phyloP scores from a whole-genome alignment of 2,888 invertebrate genomes.

The Antheraea yamamai region DNA sequence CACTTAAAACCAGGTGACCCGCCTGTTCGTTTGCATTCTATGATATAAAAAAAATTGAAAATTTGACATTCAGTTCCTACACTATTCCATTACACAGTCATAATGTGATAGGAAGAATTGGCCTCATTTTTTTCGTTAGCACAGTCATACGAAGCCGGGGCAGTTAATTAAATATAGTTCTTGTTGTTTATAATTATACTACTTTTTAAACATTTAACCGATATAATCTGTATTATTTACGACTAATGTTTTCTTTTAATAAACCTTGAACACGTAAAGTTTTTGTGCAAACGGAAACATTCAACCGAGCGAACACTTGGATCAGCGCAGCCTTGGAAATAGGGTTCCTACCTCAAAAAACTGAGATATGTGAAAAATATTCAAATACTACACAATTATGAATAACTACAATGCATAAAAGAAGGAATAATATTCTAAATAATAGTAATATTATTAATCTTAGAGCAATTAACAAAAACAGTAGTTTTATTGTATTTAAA shows the following conservation, averaged over 20 bases:
- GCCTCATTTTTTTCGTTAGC: too few species aligned
- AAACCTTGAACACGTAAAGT: neutral
- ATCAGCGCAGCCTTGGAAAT: neutral
- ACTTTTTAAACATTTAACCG: neutral
- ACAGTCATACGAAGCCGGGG: too few species aligned
- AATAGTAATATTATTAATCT: neutral
- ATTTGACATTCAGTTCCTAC: too few species aligned
- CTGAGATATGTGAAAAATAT: neutral
- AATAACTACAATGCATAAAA: neutral
- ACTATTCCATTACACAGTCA: too few species aligned
- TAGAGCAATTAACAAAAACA: neutral
- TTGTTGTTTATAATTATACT: neutral
- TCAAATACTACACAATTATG: neutral
- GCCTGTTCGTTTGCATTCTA: too few species aligned
- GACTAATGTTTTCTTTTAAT: slow-evolving; percentile 4
- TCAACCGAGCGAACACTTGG: neutral
- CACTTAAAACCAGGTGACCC: too few species aligned
- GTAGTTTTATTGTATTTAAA: too few species aligned
- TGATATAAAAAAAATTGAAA: too few species aligned
- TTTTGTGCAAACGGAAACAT: neutral
- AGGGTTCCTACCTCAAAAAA: neutral
- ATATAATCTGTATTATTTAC: neutral
- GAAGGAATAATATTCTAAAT: neutral
- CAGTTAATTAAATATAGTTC: too few species aligned
- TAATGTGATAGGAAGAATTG: too few species aligned